A percentile compares a stretch with the other conserved stretches of the same genome.
Evolutionary conservation across 2,888 invertebrate genomes (phyloP).

Genomic region (Myopa tessellatipennis): DNA sequence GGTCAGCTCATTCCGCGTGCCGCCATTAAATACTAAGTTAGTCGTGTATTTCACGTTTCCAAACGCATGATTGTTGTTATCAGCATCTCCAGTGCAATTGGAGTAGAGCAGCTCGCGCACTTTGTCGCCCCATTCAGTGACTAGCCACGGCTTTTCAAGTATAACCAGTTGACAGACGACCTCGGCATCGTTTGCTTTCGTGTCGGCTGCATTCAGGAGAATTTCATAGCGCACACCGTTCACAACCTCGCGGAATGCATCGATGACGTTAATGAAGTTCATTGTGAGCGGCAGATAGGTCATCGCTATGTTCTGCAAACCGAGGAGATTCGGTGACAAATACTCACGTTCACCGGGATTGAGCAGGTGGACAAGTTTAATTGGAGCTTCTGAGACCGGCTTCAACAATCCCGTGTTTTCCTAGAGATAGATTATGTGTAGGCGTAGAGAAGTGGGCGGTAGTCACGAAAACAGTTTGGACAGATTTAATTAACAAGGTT

Average conservation of each 20-base stretch:
- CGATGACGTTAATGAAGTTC: constrained; percentile 64
- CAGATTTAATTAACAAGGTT: neutral
- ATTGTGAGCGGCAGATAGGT: constrained; percentile 63
- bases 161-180: constrained; percentile 73
- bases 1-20: constrained; percentile 61
- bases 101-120: constrained; percentile 74
- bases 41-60: constrained; percentile 61
- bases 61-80: constrained; percentile 38
- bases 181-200: constrained; percentile 59
- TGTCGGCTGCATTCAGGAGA: constrained; percentile 61
- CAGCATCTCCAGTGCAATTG: constrained; percentile 73
- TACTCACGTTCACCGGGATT: constrained; percentile 66
- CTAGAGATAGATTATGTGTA: constrained; percentile 10
- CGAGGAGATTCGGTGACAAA: constrained; percentile 65
- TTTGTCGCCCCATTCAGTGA: constrained; percentile 71
- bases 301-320: constrained; percentile 65
- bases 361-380: constrained; percentile 61
- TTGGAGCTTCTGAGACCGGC: constrained; percentile 56
- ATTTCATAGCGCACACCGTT: constrained; percentile 66
- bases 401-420: constrained; percentile 39
- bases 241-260: constrained; percentile 66
- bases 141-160: constrained; percentile 76
- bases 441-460: neutral
- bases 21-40: constrained; percentile 64
- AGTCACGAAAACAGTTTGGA: neutral